Evolutionary conservation across 2,888 invertebrate genomes (phyloP).

Genomic region (Lypha dubia): DNA sequence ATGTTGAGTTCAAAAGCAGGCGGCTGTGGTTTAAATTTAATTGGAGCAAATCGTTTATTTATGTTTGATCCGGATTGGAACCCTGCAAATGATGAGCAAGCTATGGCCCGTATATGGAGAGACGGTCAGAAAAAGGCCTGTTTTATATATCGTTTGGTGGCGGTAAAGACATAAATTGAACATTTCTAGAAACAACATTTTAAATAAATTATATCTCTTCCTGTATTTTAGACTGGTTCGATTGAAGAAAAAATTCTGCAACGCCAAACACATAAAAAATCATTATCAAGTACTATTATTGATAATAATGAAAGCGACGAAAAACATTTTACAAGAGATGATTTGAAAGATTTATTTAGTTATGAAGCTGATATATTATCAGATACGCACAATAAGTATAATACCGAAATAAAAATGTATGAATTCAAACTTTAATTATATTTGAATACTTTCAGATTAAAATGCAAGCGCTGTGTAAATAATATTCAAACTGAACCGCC

Average conservation of each 20-base stretch:
- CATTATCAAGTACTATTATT: conserved; percentile 97
- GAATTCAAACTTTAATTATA: not conserved
- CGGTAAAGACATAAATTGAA: conserved; percentile 85
- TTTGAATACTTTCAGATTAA: conserved; percentile 85
- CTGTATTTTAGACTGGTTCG: conserved; percentile 90
- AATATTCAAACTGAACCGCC: conserved; percentile 94
- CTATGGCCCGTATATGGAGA: conserved; percentile 99
- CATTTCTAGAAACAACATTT: too few species aligned
- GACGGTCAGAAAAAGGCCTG: conserved; percentile 99
- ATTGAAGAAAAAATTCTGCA: conserved; percentile 99
- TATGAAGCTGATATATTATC: conserved; percentile 92
- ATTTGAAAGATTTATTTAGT: conserved; percentile 95
- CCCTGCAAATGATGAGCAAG: conserved; percentile 99
- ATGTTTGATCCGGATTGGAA: conserved; percentile 99
- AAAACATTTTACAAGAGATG: conserved; percentile 96
- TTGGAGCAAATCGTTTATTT: conserved; percentile 97
- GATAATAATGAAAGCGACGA: conserved; percentile 98
- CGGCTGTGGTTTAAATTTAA: conserved; percentile 98
- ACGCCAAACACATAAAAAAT: conserved; percentile 99
- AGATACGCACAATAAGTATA: conserved; percentile 92
- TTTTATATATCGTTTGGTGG: conserved; percentile 96
- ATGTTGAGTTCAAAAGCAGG: conserved; percentile 99
- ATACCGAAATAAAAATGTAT: conserved; percentile 38
- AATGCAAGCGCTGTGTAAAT: conserved; percentile 94
- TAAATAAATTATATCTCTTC: not conserved